Base-by-base conservation (phyloP, 2,113 vertebrate species). In the Ovis canadensis region DNA sequence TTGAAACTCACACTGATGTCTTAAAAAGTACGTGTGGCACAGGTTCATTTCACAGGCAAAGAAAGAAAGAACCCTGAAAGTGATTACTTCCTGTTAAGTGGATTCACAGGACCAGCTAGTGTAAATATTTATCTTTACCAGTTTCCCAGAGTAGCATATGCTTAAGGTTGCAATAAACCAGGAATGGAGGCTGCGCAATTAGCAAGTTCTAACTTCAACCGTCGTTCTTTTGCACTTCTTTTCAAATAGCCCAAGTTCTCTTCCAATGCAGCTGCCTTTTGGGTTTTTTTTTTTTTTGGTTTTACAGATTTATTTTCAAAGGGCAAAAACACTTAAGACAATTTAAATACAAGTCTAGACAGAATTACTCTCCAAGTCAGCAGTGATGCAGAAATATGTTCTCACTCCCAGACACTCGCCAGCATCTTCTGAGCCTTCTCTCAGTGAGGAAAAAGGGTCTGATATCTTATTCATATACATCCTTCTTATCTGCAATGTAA, bases 291-390 rank as follows among this genome's bases (percentile, higher is more conserved):
- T 2, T 36, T 36, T 36, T 36, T 36, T 36, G 2, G 2, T 36
- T 36, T 36, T 36, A 97, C 4, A 82, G 36, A 52, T 99, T 99
- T 99, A 99, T 99, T 99, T 97, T 99, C 96, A 98, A 97, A 98
- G 98, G 97, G 96, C 52, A 98, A 98, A 98, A 97, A 98, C 67
- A 94, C 96, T 97, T 94, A 98, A 98, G 67, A 99, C 98, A 98
- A 86, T 95, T 99, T 99, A 99, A 99, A 99, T 99, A 99, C 95
- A 98, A 96, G 71, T 96, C 98, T 98, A 92, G 91, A 96, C 62
- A 97, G 97, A 97, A 91, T 81, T 59, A 80, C 52, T 81, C 88
- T 31, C 2, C 91, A 84, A 83, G 94, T 98, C 96, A 33, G 87
- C 96, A 54, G 48, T 3, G 19, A 88, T 29, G 85, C 96, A 33